A percentile compares a stretch with the other conserved stretches of the same genome.
Conservation (phyloP, 2,797 vertebrate genomes). For the Helarctos malayanus region DNA sequence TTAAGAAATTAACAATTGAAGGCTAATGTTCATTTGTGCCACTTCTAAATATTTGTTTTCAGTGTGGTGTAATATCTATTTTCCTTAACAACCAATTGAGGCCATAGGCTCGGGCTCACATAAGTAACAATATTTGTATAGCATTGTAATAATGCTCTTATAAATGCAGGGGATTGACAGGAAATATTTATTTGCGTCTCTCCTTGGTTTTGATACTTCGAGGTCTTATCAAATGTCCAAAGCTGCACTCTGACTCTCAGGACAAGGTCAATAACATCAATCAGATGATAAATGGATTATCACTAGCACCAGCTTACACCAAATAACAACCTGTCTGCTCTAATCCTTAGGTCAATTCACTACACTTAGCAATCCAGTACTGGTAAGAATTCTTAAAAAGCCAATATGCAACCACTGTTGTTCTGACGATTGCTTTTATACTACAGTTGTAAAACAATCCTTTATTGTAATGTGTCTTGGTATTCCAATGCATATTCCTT, state of each 20-base stretch:
- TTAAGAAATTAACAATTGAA: background rate
- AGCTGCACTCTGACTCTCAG: constrained; percentile 31
- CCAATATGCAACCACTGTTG: background rate
- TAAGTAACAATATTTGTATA: background rate
- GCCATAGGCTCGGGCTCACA: background rate
- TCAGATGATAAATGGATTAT: constrained; percentile 90
- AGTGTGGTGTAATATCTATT: background rate
- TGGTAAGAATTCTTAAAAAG: constrained; percentile 57
- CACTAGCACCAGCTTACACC: constrained; percentile 88
- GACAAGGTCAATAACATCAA: constrained; percentile 89
- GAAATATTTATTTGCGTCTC: background rate
- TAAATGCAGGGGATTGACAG: background rate
- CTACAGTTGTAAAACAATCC: background rate
- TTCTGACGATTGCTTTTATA: constrained; percentile 13
- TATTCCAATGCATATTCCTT: background rate
- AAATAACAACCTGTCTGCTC: constrained; percentile 93
- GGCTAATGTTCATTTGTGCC: background rate
- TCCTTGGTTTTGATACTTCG: constrained; percentile 34
- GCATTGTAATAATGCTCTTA: background rate
- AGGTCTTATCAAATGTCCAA: constrained; percentile 68
- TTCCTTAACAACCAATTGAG: background rate
- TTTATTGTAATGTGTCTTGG: constrained; percentile 13
- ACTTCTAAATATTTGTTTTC: constrained; percentile 35
- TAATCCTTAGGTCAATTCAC: constrained; percentile 90
- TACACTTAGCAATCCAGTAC: constrained; percentile 76